Percentiles rank a stretch among this genome's conserved stretches.
phyloP scores from a whole-genome alignment of 2,797 vertebrate species.

The Fundulus diaphanus region DNA sequence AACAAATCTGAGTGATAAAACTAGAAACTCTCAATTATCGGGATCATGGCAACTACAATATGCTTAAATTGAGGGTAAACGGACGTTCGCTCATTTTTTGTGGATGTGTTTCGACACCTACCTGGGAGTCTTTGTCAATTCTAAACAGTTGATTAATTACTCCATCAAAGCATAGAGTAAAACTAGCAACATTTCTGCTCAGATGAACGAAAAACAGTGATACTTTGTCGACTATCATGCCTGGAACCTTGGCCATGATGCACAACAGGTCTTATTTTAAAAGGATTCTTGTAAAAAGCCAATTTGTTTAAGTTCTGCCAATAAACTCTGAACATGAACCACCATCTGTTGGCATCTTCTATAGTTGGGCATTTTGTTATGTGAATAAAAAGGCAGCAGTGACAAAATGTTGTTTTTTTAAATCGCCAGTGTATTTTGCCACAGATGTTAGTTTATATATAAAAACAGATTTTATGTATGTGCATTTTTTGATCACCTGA shows the following conservation, averaged over 20 bases:
- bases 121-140: no score
- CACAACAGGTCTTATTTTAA: not conserved
- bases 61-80: no score
- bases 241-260: not conserved
- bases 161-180: not conserved
- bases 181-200: no score
- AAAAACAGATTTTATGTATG: not conserved
- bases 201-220: not conserved
- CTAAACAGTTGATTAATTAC: constrained; percentile 1
- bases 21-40: no score
- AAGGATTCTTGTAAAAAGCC: not conserved
- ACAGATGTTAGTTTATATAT: not conserved
- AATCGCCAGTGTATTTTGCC: not conserved
- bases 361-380: not conserved
- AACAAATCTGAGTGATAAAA: not conserved
- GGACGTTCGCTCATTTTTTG: no score
- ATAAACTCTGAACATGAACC: not conserved
- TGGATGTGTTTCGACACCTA: no score
- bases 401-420: not conserved
- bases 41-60: no score
- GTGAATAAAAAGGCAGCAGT: not conserved
- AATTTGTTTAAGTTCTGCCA: not conserved
- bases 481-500: not conserved
- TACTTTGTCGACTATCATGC: not conserved
- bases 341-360: not conserved